Percentiles rank a stretch among this genome's conserved stretches.
These are phyloP conservation scores for Rhynchopsitta pachyrhyncha DNA, from an alignment of 2,113 vertebrate genomes.

Conservation along the genomic window DNA sequence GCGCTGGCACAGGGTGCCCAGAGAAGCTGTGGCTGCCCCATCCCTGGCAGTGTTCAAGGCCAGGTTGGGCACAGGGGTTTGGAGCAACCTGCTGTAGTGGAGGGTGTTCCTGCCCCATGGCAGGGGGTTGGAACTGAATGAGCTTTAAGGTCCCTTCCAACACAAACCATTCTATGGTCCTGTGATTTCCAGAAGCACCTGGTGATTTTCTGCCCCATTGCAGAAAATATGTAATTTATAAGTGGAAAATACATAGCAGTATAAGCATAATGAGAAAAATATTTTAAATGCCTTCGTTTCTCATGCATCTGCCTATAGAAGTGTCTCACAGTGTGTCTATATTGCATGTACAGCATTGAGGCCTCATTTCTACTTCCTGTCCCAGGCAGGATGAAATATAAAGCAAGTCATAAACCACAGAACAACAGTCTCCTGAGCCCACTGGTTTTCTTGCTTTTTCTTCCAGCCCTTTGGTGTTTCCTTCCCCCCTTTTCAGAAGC, in stretches of 20 bases:
- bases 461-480: neutral
- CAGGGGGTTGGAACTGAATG: neutral
- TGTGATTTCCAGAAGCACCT: neutral
- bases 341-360: neutral
- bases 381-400: neutral
- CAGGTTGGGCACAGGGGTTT: neutral
- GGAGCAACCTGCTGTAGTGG: neutral
- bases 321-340: neutral
- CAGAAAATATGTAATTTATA: neutral
- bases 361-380: neutral
- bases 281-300: neutral
- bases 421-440: neutral
- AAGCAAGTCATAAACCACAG: neutral
- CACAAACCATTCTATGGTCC: neutral
- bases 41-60: too few relatives aligned
- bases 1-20: too few relatives aligned
- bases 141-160: neutral
- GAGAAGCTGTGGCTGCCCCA: too few relatives aligned
- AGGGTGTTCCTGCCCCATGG: neutral
- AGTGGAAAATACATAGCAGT: neutral
- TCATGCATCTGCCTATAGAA: accelerated
- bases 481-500: neutral
- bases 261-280: neutral
- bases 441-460: neutral
- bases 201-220: neutral